These are phyloP conservation scores for Archips xylosteana DNA, from an alignment of 2,888 invertebrate genomes.

Conservation along the genomic window DNA sequence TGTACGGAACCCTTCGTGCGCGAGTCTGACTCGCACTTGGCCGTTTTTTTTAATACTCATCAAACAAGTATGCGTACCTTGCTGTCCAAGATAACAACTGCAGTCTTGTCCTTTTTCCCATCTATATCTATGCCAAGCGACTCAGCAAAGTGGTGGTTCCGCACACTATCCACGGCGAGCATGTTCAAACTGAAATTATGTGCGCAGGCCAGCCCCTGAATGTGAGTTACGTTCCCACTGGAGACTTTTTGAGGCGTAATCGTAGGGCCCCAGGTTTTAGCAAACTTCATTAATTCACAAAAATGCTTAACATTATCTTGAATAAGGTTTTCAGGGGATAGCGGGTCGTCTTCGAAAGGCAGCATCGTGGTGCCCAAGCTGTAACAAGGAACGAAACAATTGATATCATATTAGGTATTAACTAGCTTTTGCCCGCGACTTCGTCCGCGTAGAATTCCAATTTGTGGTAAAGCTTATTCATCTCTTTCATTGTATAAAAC, in stretches of 20 bases:
- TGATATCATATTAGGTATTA: too few species aligned
- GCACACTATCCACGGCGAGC: conserved; percentile 90
- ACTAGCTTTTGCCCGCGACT: too few species aligned
- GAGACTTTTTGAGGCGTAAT: conserved; percentile 61
- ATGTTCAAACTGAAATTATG: conserved; percentile 70
- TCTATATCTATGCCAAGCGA: conserved; percentile 89
- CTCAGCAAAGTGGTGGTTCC: conserved; percentile 90
- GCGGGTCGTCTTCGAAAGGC: conserved; percentile 77
- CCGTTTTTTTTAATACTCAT: not conserved
- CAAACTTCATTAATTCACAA: conserved; percentile 73
- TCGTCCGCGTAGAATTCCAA: too few species aligned
- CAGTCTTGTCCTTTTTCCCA: conserved; percentile 86
- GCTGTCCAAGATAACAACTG: conserved; percentile 89
- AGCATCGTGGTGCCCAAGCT: conserved; percentile 79
- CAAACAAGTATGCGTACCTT: conserved; percentile 77
- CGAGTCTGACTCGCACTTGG: too few species aligned
- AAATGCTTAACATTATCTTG: conserved; percentile 70
- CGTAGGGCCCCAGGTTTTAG: conserved; percentile 68
- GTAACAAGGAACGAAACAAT: conserved; percentile 45
- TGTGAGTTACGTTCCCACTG: conserved; percentile 58
- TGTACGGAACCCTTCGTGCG: too few species aligned
- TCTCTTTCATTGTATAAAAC: too few species aligned
- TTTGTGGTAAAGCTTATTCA: too few species aligned
- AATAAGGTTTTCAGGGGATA: conserved; percentile 82
- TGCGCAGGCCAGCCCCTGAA: conserved; percentile 80